Percentiles rank a stretch among this genome's conserved stretches.
Conservation (phyloP, 2,888 invertebrate species). For the Cheilosia scutellata region DNA sequence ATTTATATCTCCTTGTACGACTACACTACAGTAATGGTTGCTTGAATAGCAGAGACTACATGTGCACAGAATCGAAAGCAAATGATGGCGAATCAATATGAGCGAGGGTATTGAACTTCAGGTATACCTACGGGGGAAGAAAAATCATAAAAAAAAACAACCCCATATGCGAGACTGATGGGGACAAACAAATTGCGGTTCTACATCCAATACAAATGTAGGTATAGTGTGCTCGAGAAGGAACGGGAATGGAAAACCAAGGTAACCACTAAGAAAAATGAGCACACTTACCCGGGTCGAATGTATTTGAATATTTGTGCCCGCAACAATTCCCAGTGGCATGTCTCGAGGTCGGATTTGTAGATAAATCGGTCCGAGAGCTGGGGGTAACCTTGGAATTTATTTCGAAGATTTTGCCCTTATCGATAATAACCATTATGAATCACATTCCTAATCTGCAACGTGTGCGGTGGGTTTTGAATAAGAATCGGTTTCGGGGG, state of each 20-base stretch:
- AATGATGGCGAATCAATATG: slow-evolving; percentile 46
- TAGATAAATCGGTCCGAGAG: slow-evolving; percentile 18
- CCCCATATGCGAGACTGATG: not conserved
- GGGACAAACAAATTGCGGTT: not conserved
- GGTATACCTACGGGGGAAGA: not conserved
- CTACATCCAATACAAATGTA: not conserved
- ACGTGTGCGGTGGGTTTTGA: slow-evolving; percentile 11
- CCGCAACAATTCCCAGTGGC: not conserved
- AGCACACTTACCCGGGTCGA: slow-evolving; percentile 15
- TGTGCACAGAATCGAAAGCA: slow-evolving; percentile 4
- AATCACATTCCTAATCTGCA: slow-evolving; percentile 14
- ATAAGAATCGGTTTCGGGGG: not conserved
- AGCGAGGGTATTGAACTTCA: slow-evolving; percentile 44
- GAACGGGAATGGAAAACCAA: not conserved
- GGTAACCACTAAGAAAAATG: slow-evolving; percentile 30
- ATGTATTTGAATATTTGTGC: slow-evolving; percentile 5
- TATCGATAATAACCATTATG: slow-evolving; percentile 19
- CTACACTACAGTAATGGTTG: slow-evolving; percentile 6
- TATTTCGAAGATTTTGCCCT: slow-evolving; percentile 18
- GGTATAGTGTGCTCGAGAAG: too few species aligned
- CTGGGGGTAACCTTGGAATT: slow-evolving; percentile 33
- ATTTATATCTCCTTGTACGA: slow-evolving; percentile 34
- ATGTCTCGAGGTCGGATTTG: slow-evolving; percentile 15
- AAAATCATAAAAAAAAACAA: not conserved
- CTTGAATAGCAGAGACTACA: not conserved